Percentiles rank a stretch among this genome's conserved stretches.
These are phyloP conservation scores for Tauraco hartlaubi DNA, from an alignment of 2,797 vertebrate genomes.

Conservation along the genomic window DNA sequence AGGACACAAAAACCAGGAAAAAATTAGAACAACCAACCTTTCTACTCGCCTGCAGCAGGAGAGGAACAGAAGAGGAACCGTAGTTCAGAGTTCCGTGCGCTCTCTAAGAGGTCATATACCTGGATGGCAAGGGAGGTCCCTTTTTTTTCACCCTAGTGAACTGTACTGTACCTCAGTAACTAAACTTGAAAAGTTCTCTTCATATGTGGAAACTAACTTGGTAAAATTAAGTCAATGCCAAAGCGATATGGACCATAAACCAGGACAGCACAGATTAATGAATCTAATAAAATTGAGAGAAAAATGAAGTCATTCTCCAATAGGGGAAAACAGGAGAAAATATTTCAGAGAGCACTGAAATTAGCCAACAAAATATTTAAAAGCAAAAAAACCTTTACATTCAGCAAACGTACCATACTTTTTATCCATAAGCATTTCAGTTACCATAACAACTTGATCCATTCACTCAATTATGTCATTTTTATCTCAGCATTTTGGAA, in stretches of 20 bases:
- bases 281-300: conserved; percentile 17
- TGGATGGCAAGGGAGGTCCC: background rate
- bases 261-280: conserved; percentile 23
- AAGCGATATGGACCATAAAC: background rate
- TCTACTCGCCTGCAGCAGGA: background rate
- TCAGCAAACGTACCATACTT: conserved; percentile 34
- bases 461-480: conserved; percentile 73
- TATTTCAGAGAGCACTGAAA: conserved; percentile 40
- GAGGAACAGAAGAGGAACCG: background rate
- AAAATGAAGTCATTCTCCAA: conserved; percentile 53
- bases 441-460: conserved; percentile 77
- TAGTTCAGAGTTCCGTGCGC: background rate
- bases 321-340: conserved; percentile 25
- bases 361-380: conserved; percentile 60
- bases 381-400: background rate
- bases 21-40: background rate
- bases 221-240: background rate
- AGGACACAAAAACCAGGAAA: background rate
- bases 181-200: conserved; percentile 11
- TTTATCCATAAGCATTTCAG: conserved; percentile 76
- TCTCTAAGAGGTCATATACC: background rate
- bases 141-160: background rate
- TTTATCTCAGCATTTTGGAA: conserved; percentile 80
- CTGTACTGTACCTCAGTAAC: background rate
- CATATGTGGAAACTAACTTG: background rate